Base-by-base conservation (phyloP, 35 echinoderm and acorn worm species). In the Apostichopus parvimensis region DNA sequence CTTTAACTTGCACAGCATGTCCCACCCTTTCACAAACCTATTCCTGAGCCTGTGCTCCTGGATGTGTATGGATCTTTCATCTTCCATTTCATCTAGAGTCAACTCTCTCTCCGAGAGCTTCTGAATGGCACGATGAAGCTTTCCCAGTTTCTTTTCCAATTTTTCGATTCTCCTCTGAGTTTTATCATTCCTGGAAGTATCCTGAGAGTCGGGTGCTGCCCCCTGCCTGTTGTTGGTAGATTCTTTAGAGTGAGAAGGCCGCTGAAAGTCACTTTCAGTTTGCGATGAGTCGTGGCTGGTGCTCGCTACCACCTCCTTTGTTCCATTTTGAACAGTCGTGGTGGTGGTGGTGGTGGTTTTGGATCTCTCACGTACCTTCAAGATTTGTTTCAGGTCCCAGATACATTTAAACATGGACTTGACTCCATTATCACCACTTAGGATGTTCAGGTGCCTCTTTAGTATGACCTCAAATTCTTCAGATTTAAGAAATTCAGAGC, bases 81-180 rank as follows among this genome's bases (percentile, higher is more conserved):
- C 84, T 28, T 92, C 95, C 90, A 96, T 92, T 77, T 96, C 95
- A 77, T 96, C 95, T 13, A 96, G 68, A 1, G 92, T 90, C 55
- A 94, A 59, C 86, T 96, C 95, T 56, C 88, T 94, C 72, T 94
- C 93, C 56, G 73, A 58, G 6, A 94, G 76, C 73, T 80, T 94
- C 90, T 94, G 94, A 71, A 96, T 96, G 13, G 90, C 95, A 28
- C 78, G 87, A 24, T 78, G 70, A 9, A 96, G 75, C 56, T 92
- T 93, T n/a, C 91, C 80, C 26, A 96, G 77, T 60, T 92, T 68
- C 34, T 23, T 77, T 24, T 96, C 95, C 10, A 94, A 71, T 81
- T 85, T 94, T 20, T 78, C 52, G 21, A 96, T 91, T 58, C 92
- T 93, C 18, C 81, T 65, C 6, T 91, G 53, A 76, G 84, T 73